A percentile compares a stretch with the other conserved stretches of the same genome.
Conservation (phyloP, 2,888 invertebrate species). For the Corbicula japonica region DNA sequence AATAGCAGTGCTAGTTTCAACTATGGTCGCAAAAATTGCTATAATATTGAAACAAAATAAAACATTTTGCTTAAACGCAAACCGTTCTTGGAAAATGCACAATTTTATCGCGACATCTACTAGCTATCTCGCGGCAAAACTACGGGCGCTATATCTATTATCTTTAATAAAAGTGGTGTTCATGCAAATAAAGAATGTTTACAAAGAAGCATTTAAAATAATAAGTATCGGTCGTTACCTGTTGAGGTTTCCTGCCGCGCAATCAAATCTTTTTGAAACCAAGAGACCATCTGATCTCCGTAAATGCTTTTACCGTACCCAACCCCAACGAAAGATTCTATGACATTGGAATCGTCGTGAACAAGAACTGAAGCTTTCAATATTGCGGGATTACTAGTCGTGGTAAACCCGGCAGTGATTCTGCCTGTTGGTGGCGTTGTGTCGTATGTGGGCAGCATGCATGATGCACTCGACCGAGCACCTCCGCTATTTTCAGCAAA, state of each 20-base stretch:
- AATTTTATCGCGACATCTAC: neutral
- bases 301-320: conserved; percentile 58
- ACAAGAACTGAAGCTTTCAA: conserved; percentile 67
- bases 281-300: conserved; percentile 58
- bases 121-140: neutral
- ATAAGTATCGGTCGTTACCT: neutral
- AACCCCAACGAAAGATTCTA: conserved; percentile 31
- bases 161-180: neutral
- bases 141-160: neutral
- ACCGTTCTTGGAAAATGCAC: no score
- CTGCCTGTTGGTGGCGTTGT: conserved; percentile 71
- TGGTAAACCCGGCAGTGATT: conserved; percentile 60
- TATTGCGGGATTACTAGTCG: conserved; percentile 69
- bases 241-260: neutral
- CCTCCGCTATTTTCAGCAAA: conserved; percentile 72
- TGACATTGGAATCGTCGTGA: conserved; percentile 69
- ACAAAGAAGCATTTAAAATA: neutral
- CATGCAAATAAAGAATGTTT: neutral
- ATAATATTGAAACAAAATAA: no score
- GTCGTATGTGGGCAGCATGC: conserved; percentile 54
- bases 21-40: no score
- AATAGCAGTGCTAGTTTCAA: no score
- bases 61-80: no score
- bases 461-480: conserved; percentile 60
- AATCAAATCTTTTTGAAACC: conserved; percentile 28